Evolutionary conservation across 2,888 invertebrate genomes (phyloP), one percentile per base, ranked within the genome.

Genomic region (Onchidella celtica): DNA sequence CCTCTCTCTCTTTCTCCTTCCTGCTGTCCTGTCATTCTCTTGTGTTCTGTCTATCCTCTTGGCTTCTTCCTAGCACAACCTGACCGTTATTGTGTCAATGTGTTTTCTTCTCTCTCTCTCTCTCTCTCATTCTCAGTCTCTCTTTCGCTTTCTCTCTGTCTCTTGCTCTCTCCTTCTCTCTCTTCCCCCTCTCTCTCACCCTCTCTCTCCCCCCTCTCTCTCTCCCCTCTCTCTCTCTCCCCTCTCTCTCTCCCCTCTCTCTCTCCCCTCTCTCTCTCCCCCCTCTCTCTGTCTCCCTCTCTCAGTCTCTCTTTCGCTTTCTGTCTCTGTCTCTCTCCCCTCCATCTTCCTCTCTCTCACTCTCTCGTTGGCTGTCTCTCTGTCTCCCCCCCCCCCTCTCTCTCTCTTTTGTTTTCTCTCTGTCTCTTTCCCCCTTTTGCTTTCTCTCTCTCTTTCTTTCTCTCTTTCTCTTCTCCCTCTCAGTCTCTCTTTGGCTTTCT

Each of bases 1-100:
- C 36, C 36, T 75, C 40, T 75, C 75, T 72, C 72, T 72, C 24
- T 72, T 55, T 72, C 72, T 72, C 47, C 55, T 55, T 47, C 27
- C 55, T 55, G 40, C 47, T 72, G 24, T 2, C 38, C 69, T 38
- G 36, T 69, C 11, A 38, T 40, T 74, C 74, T 74, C 59, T 74
- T 59, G 29, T 21, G 57, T 59, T 74, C n/a, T n/a, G n/a, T n/a
- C n/a, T n/a, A 29, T 74, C 59, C n/a, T n/a, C n/a, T n/a, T n/a
- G n/a, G n/a, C n/a, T n/a, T n/a, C n/a, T n/a, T n/a, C n/a, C n/a
- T n/a, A n/a, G n/a, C n/a, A n/a, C n/a, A n/a, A n/a, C n/a, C n/a
- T n/a, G n/a, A n/a, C n/a, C n/a, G n/a, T n/a, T n/a, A n/a, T n/a
- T n/a, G n/a, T n/a, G n/a, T n/a, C n/a, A n/a, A n/a, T n/a, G n/a